Evolutionary conservation across 1,140 invertebrate species (phyloP), one percentile per base, ranked within the genome.

Genomic region (Theocolax elegans): DNA sequence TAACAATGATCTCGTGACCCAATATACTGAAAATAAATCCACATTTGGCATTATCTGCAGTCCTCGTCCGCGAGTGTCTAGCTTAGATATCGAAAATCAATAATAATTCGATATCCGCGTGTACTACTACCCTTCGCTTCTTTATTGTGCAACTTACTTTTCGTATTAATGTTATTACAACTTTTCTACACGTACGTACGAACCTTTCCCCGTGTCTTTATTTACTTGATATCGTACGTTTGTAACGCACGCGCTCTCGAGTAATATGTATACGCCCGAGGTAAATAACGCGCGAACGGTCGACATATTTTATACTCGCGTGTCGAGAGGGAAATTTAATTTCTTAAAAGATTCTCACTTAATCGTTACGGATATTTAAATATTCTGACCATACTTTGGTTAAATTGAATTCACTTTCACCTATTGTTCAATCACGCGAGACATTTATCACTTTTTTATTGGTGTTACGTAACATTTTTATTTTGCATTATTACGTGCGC

Each of bases 21-120:
- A 78, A 81, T 81, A 77, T 74, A 77, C 73, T 73, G 75, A 79
- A 80, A 81, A 80, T 79, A 81, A 80, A 79, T 81, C 78, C 77
- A 74, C 77, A 78, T 70, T 74, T 72, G 74, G 67, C 73, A 77
- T 75, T 77, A 78, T 73, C 71, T 75, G 64, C 72, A 51, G 67
- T 59, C 56, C 69, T 71, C 71, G 65, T 72, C 66, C 70, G 66
- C 48, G 56, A 60, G 67, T 68, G 58, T 68, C 67, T 68, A 23
- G 58, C 35, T 68, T 69, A 69, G 59, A 69, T 69, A 69, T 69
- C 49, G 49, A 69, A 69, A 69, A 63, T 69, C 67, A 62, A 69
- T 69, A 56, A 69, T 56, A 40, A 63, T 69, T 69, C 58, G 19
- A 56, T 69, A 69, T 69, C 67, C 59, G 72, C 67, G 63, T 72